Percentiles rank a stretch among this genome's conserved stretches.
Evolutionary conservation across 2,797 vertebrate species (phyloP).

Genomic region (Hirundo rustica): DNA sequence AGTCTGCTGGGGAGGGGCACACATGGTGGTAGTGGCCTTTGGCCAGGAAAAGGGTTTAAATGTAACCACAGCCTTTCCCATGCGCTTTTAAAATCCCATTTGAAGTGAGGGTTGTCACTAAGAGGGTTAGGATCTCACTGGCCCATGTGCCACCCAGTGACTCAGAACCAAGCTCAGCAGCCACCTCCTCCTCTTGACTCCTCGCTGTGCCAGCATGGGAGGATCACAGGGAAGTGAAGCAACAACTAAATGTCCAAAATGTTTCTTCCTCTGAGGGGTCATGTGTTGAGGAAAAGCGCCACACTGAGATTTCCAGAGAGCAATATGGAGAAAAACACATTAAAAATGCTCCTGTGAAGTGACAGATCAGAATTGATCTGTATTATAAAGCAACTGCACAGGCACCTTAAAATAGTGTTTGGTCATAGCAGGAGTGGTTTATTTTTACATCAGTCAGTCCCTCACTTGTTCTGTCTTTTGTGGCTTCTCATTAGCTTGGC

Average conservation of each 20-base stretch:
- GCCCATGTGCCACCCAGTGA: neutral
- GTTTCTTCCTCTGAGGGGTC: neutral
- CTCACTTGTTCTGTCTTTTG: neutral
- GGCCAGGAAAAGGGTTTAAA: neutral
- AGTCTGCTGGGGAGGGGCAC: neutral
- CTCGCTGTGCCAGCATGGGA: fast-evolving
- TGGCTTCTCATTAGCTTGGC: neutral
- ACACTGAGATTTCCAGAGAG: neutral
- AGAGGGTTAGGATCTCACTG: neutral
- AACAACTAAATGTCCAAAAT: neutral
- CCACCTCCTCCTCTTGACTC: neutral
- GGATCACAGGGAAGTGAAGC: neutral
- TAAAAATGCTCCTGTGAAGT: neutral
- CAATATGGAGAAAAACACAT: neutral
- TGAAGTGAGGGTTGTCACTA: neutral
- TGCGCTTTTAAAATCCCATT: neutral
- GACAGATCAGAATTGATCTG: neutral
- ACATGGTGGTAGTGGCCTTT: neutral
- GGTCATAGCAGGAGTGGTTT: neutral
- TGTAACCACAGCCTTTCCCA: neutral
- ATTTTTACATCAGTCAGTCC: neutral
- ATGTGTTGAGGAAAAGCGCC: neutral
- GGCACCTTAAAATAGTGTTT: neutral
- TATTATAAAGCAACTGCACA: neutral
- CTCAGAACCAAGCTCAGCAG: neutral